Evolutionary conservation across 1,140 invertebrate genomes (phyloP), one percentile per base, ranked within the genome.

Genomic region (Penaeus chinensis): DNA sequence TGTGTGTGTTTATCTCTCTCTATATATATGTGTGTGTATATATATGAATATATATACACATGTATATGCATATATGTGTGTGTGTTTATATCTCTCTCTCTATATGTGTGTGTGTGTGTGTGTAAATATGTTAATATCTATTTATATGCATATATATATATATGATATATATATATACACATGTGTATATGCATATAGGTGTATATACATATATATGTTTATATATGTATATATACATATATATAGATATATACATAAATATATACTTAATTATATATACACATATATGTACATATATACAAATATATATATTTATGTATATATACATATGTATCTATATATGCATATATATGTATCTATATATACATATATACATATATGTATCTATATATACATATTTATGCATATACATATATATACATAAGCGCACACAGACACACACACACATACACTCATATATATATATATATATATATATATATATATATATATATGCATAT

Each of bases 211-310:
- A 71, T 71, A 71, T 71, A 71, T 22, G 2, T 27, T 1, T 22
- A 71, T 71, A 71, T 71, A 71, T 71, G 2, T 74, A 74, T 32
- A 24, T 74, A 74, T 74, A 74, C 27, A 74, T 74, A 74, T 74
- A 74, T 74, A 74, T 32, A 74, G 32, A 32, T 74, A 74, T 74
- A 74, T 74, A 74, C 24, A 74, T 74, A 32, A 32, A 74, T 74
- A 74, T 74, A 74, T 32, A 74, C 27, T 32, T 74, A 27, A 32
- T 32, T 74, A 74, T 32, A 74, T 74, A 74, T 74, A 74, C 27
- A 18, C 10, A 71, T 7, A 71, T 22, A 19, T 16, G 24, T 24
- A 71, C 18, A 71, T 24, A 71, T 24, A 71, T 24, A 74, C 11
- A 74, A 11, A 74, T 10, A 71, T 24, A 71, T 24, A 71, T 24